Evolutionary conservation across 1,140 invertebrate genomes (phyloP), one percentile per base, ranked within the genome.

Genomic region (Cydia amplana): DNA sequence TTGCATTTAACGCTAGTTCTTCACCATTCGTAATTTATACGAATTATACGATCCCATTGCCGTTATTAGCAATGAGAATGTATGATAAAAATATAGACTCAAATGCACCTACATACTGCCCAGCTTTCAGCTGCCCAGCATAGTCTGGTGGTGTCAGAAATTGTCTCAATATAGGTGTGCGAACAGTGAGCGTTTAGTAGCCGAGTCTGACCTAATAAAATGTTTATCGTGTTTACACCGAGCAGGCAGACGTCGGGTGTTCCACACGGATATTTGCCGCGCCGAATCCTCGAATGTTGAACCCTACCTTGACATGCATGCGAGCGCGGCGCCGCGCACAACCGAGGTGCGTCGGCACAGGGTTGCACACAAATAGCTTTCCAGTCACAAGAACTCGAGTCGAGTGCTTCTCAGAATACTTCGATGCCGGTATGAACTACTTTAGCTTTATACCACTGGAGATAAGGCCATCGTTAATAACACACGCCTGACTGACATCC

Each of bases 251-350:
- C 78, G 79, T 83, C 77, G 85, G 79, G 78, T 87, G 83, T 88
- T 84, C 84, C 81, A 79, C 82, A 83, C 79, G 79, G 74, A 82
- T 87, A 83, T 89, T 87, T 80, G 74, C 81, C 82, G 80, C 81
- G 87, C 86, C 80, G 85, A 88, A 91, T 90, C 86, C 86, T 91
- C 90, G 90, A 91, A 89, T 92, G 80, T 92, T 91, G 91, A 92
- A 92, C 89, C 88, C 89, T 90, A 92, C 91, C 91, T 91, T 91
- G 91, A 92, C 88, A 91, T 87, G 90, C 77, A 91, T 92, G 89
- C 85, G 87, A 77, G 87, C 87, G 82, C 82, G 82, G 79, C 80
- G 79, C 80, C 80, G 86, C 76, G 83, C 86, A 85, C 83, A 86
- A 85, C 85, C 78, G 85, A 85, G 83, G 80, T 87, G 85, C 83